phyloP scores from a whole-genome alignment of 2,113 vertebrate genomes.

The Pachypanchax playfairii region DNA sequence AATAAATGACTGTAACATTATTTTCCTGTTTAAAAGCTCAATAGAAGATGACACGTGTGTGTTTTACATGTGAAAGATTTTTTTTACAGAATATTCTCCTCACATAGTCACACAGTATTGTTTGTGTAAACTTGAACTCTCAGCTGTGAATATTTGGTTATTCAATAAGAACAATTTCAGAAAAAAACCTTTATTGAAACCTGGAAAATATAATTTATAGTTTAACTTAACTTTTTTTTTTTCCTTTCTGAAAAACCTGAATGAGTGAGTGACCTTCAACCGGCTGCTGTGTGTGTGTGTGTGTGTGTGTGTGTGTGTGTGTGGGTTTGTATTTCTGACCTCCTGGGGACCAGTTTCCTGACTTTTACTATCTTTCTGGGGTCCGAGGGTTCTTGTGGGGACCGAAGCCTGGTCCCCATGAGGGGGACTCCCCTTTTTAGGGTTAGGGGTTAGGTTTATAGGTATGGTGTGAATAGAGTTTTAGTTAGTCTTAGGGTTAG shows the following conservation, averaged over 20 bases:
- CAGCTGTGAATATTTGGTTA: slow-evolving; percentile 13
- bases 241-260: slow-evolving; percentile 3
- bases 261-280: background rate
- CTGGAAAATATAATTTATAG: slow-evolving; percentile 15
- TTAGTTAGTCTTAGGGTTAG: too few species aligned
- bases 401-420: too few species aligned
- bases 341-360: too few species aligned
- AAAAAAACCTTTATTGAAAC: slow-evolving; percentile 8
- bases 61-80: background rate
- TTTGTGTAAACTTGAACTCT: slow-evolving; percentile 39
- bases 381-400: too few species aligned
- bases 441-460: too few species aligned
- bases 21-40: slow-evolving; percentile 22
- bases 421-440: too few species aligned
- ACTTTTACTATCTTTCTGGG: too few species aligned
- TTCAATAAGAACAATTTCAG: background rate
- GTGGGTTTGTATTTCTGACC: too few species aligned
- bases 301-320: background rate
- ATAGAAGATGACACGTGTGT: slow-evolving; percentile 6
- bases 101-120: slow-evolving; percentile 13
- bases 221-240: slow-evolving; percentile 16
- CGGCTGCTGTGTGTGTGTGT: background rate
- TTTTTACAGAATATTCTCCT: background rate
- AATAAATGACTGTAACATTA: slow-evolving; percentile 32
- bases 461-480: too few species aligned